Conservation (phyloP, 1,140 invertebrate genomes). For the Leptinotarsa defecta region DNA sequence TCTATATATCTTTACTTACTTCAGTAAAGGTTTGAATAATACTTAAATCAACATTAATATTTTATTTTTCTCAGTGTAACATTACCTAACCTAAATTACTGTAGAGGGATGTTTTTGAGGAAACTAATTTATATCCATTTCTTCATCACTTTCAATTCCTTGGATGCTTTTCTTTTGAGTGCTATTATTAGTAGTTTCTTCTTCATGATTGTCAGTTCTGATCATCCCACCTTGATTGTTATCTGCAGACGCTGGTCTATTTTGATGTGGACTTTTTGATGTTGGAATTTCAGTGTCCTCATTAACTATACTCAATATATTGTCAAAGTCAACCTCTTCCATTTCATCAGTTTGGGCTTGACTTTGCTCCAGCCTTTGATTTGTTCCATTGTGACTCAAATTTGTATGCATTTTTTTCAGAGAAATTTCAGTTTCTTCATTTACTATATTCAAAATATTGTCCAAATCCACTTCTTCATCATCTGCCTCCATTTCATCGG, state of each 20-base stretch:
- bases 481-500: not conserved
- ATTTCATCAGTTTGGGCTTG: not conserved
- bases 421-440: not conserved
- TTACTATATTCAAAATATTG: not conserved
- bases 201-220: no score
- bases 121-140: slow-evolving; percentile 20
- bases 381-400: not conserved
- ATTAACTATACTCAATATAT: slow-evolving; percentile 18
- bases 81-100: no score
- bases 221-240: no score
- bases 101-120: not conserved
- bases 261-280: no score
- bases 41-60: no score
- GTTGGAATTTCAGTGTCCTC: not conserved
- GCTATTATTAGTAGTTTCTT: no score
- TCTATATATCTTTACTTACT: no score
- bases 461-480: not conserved
- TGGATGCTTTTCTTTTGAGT: no score
- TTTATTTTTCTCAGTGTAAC: no score
- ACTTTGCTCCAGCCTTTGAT: not conserved
- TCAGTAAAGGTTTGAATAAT: no score
- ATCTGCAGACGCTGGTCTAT: no score
- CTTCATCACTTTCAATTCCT: not conserved
- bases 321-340: slow-evolving; percentile 18
- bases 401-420: no score